Conservation (phyloP, 2,113 vertebrate genomes). For the Ciconia maguari region DNA sequence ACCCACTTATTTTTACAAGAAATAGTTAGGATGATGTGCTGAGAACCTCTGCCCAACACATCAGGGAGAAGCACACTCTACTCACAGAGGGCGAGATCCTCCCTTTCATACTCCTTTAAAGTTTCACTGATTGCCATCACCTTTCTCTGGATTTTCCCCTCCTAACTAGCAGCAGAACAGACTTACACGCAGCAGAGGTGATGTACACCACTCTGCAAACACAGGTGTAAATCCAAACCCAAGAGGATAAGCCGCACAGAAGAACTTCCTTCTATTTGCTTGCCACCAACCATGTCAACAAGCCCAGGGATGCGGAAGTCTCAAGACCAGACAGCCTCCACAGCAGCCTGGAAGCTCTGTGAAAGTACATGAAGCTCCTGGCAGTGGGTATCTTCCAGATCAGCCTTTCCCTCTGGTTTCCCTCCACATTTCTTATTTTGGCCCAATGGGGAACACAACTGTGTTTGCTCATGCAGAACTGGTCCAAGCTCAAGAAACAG, state of each 20-base stretch:
- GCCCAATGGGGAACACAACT: background rate
- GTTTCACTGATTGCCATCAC: background rate
- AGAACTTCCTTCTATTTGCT: background rate
- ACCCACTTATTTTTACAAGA: background rate
- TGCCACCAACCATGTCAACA: background rate
- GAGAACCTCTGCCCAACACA: background rate
- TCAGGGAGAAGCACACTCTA: background rate
- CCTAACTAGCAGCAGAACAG: background rate
- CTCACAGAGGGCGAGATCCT: background rate
- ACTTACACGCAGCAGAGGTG: background rate
- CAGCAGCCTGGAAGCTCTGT: background rate
- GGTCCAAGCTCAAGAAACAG: background rate
- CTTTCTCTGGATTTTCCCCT: background rate
- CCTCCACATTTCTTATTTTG: background rate
- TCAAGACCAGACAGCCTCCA: background rate
- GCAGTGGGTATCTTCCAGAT: background rate
- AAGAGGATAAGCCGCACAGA: background rate
- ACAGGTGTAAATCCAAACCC: background rate
- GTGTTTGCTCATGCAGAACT: background rate
- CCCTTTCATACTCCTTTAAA: background rate
- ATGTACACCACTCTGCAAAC: background rate
- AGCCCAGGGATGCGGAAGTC: background rate
- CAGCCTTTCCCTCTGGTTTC: background rate
- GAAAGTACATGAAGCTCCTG: background rate
- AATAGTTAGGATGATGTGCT: background rate